These are phyloP conservation scores for Brachirus orientalis DNA, from an alignment of 2,113 vertebrate species.

Conservation along the genomic window DNA sequence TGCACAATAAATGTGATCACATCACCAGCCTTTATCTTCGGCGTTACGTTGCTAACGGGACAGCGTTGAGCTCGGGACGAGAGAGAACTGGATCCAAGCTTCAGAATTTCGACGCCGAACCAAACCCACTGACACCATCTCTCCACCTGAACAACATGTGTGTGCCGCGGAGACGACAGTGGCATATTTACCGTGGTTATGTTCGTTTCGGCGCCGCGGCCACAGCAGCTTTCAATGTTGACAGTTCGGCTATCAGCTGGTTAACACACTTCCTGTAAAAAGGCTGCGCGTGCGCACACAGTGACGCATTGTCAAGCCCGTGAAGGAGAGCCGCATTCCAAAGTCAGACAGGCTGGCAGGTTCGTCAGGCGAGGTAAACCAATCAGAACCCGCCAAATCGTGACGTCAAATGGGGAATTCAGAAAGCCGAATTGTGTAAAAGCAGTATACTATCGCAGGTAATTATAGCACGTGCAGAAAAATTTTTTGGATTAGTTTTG, in stretches of 20 bases:
- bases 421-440: no score
- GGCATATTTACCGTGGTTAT: constrained; percentile 58
- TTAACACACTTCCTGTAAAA: constrained; percentile 77
- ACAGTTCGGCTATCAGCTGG: constrained; percentile 78
- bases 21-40: constrained; percentile 7
- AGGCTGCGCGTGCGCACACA: constrained; percentile 67
- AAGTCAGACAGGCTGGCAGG: no score
- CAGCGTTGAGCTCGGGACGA: constrained; percentile 21
- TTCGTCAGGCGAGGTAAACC: not conserved
- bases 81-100: not conserved
- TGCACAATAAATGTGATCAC: constrained; percentile 16
- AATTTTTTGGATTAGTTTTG: not conserved
- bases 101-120: constrained; percentile 27
- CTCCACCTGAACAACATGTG: no score
- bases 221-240: constrained; percentile 67
- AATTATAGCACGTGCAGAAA: no score
- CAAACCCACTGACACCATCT: not conserved
- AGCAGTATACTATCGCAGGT: no score
- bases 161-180: not conserved
- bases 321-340: constrained; percentile 20
- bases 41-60: constrained; percentile 48
- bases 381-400: no score
- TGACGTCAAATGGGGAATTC: no score
- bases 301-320: constrained; percentile 55
- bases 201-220: constrained; percentile 16